phyloP scores from a whole-genome alignment of 2,113 vertebrate species.

The Salvelinus fontinalis region DNA sequence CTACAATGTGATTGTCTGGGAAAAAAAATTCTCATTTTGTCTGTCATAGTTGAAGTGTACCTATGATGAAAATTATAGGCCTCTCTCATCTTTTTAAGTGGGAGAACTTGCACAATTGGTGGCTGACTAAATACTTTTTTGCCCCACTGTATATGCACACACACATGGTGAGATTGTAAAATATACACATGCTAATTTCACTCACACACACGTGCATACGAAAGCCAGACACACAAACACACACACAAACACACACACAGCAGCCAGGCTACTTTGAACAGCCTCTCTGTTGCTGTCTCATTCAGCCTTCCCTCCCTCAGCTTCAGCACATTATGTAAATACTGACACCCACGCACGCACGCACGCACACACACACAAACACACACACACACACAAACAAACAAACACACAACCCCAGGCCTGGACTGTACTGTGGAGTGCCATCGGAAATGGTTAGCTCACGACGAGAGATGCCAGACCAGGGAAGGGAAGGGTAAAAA shows the following conservation, averaged over 20 bases:
- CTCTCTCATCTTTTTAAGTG: too few species aligned
- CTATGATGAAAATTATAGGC: too few species aligned
- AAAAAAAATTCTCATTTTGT: too few species aligned
- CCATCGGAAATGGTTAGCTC: constrained; percentile 21
- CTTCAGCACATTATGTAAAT: constrained; percentile 43
- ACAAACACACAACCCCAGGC: background rate
- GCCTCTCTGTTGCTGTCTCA: constrained; percentile 21
- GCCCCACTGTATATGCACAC: background rate
- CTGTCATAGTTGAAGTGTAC: too few species aligned
- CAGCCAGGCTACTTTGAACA: constrained; percentile 27
- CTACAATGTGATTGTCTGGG: too few species aligned
- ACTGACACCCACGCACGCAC: constrained; percentile 4
- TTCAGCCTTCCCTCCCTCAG: constrained; percentile 15
- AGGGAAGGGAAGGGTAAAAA: background rate
- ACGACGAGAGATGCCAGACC: constrained; percentile 9
- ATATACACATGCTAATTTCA: too few species aligned
- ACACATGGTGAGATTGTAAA: background rate
- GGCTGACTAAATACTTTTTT: too few species aligned
- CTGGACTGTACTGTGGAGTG: constrained; percentile 17
- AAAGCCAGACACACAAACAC: background rate
- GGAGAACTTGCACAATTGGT: too few species aligned
- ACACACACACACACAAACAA: too few species aligned
- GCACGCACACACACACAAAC: too few species aligned
- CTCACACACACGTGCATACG: too few species aligned
- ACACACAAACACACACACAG: background rate